Conservation (phyloP, 2,797 vertebrate species). For the Aldrovandia affinis region DNA sequence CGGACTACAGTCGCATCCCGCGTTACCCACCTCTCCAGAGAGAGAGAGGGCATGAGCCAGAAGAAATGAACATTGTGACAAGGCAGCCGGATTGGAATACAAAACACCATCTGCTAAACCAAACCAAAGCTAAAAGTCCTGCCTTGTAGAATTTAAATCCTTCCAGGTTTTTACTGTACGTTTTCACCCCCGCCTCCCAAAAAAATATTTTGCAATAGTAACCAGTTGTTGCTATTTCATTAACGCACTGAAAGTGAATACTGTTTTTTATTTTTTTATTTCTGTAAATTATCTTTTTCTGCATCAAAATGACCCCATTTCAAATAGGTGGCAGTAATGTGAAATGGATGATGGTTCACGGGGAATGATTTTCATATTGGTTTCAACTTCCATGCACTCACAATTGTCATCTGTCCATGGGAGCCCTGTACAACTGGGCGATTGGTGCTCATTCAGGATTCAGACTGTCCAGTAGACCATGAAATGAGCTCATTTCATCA, state of each 20-base stretch:
- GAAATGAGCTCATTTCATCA: conserved; percentile 75
- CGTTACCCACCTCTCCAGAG: not conserved
- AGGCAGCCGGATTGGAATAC: not conserved
- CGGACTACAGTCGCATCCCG: not conserved
- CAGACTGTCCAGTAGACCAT: conserved; percentile 65
- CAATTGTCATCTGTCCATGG: conserved; percentile 43
- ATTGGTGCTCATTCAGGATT: conserved; percentile 63
- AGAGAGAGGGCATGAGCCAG: not conserved
- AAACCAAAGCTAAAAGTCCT: not conserved
- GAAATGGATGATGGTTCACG: conserved; percentile 45
- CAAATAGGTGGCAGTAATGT: conserved; percentile 43
- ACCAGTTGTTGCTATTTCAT: not conserved
- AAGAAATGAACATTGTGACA: not conserved
- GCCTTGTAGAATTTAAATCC: not conserved
- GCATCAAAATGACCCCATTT: not conserved
- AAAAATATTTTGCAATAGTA: not conserved
- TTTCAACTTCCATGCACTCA: conserved; percentile 44
- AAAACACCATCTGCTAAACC: not conserved
- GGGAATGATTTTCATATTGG: conserved; percentile 55
- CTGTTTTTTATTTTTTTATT: not conserved
- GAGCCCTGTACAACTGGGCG: conserved; percentile 57
- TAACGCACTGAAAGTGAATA: not conserved
- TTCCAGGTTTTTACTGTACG: too few species aligned
- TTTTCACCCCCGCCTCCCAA: too few species aligned
- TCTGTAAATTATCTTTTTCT: not conserved